phyloP scores from a whole-genome alignment of 2,888 invertebrate species.

The Dryobotodes eremita region DNA sequence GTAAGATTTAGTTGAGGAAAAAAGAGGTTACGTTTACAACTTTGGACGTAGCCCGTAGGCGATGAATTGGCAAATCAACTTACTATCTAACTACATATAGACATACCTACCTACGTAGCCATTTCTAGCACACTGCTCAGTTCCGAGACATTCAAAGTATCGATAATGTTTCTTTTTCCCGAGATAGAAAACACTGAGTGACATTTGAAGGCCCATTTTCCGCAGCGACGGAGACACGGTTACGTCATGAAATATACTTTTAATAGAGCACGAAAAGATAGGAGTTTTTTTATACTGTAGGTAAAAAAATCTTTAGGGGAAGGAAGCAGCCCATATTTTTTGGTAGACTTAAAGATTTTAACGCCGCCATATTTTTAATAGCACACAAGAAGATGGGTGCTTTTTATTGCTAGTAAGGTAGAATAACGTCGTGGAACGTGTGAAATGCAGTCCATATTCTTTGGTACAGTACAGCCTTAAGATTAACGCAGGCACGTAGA shows the following conservation, averaged over 20 bases:
- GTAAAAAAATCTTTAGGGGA: conserved; percentile 23
- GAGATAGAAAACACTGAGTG: conserved; percentile 46
- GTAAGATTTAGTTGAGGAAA: conserved; percentile 38
- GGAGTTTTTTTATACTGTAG: conserved; percentile 8
- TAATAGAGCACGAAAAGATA: conserved; percentile 10
- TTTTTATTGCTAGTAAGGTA: conserved; percentile 36
- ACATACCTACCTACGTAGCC: neutral
- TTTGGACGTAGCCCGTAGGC: conserved; percentile 22
- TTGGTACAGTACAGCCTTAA: conserved; percentile 27
- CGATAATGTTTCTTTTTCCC: conserved; percentile 24
- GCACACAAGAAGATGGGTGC: conserved; percentile 3
- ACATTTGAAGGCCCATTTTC: conserved; percentile 59
- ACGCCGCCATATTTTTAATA: conserved; percentile 27
- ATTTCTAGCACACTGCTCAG: conserved; percentile 19
- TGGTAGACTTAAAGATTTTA: conserved; percentile 17
- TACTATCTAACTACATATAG: neutral
- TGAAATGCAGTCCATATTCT: conserved; percentile 34
- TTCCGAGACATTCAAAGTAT: conserved; percentile 26
- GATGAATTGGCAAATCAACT: conserved; percentile 32
- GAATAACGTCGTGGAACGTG: conserved; percentile 30
- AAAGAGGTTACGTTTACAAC: conserved; percentile 37
- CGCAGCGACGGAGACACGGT: conserved; percentile 25
- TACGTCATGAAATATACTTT: conserved; percentile 49
- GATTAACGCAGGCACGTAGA: conserved; percentile 58
- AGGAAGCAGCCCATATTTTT: conserved; percentile 10